A percentile compares a stretch with the other conserved stretches of the same genome.
These are phyloP conservation scores for Sinosuthora webbiana DNA, from an alignment of 2,113 vertebrate species.

Conservation along the genomic window DNA sequence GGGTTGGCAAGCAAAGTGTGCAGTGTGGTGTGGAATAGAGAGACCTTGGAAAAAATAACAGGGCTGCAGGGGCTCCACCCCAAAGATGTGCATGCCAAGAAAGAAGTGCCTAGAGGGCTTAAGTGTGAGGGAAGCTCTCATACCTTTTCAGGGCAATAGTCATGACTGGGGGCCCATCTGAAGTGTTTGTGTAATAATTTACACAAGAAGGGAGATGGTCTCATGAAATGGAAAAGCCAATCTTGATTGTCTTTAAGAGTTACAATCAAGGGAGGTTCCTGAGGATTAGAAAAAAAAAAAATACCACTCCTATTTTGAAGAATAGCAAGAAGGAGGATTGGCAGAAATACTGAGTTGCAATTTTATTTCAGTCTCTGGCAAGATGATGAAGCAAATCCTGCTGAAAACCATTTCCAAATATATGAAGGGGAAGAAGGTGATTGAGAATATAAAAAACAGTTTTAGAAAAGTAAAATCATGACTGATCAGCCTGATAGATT, in stretches of 20 bases:
- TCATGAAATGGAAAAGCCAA: not conserved
- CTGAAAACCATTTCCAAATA: not conserved
- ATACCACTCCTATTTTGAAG: not conserved
- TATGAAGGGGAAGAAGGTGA: not conserved
- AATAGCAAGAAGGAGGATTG: not conserved
- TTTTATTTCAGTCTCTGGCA: not conserved
- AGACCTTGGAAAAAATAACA: not conserved
- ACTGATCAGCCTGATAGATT: not conserved
- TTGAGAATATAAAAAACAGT: rapidly evolving
- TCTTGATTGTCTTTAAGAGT: not conserved
- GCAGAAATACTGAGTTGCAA: not conserved
- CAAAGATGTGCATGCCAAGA: not conserved
- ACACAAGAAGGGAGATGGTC: not conserved
- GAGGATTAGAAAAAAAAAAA: not conserved
- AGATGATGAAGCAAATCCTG: not conserved
- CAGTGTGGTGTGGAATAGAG: not conserved
- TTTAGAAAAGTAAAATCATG: not conserved
- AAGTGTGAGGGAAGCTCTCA: not conserved
- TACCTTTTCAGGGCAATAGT: not conserved
- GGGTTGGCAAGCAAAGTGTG: not conserved
- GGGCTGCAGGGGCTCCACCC: rapidly evolving
- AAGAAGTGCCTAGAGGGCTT: not conserved
- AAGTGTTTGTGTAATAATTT: not conserved
- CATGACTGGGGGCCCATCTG: not conserved
- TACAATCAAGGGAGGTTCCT: not conserved